phyloP scores from a whole-genome alignment of 1,140 invertebrate genomes.

The Lucilia sericata region DNA sequence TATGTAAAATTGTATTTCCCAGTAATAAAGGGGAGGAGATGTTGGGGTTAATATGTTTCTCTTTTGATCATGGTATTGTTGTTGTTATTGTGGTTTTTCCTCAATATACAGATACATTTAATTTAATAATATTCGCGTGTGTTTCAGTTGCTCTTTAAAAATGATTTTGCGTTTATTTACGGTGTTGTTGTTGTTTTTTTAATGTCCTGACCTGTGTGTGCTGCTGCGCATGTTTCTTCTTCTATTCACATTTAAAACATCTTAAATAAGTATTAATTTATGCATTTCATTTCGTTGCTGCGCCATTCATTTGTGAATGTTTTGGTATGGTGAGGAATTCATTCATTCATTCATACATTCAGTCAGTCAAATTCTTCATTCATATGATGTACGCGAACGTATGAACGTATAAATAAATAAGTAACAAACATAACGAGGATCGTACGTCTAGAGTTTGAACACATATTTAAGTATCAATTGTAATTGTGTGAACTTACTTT shows the following conservation, averaged over 20 bases:
- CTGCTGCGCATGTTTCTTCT: neutral
- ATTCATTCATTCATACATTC: neutral
- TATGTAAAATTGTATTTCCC: too few relatives aligned
- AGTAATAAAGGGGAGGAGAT: too few relatives aligned
- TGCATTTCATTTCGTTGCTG: neutral
- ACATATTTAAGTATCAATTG: constrained; percentile 25
- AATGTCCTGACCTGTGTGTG: constrained; percentile 14
- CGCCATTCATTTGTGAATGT: neutral
- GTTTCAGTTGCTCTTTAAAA: neutral
- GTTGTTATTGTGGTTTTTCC: too few relatives aligned
- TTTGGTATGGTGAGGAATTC: neutral
- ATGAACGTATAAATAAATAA: neutral
- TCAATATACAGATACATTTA: too few relatives aligned
- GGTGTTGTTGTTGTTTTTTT: neutral
- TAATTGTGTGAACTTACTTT: constrained; percentile 41
- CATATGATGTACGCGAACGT: neutral
- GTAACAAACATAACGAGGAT: neutral
- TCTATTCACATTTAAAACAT: constrained; percentile 12
- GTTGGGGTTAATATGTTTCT: too few relatives aligned
- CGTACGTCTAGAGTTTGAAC: neutral
- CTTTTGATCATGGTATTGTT: too few relatives aligned
- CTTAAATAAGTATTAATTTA: neutral
- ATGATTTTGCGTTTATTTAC: neutral
- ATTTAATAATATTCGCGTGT: neutral
- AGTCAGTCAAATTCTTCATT: neutral